phyloP scores from a whole-genome alignment of 2,113 vertebrate species.

The Upupa epops region DNA sequence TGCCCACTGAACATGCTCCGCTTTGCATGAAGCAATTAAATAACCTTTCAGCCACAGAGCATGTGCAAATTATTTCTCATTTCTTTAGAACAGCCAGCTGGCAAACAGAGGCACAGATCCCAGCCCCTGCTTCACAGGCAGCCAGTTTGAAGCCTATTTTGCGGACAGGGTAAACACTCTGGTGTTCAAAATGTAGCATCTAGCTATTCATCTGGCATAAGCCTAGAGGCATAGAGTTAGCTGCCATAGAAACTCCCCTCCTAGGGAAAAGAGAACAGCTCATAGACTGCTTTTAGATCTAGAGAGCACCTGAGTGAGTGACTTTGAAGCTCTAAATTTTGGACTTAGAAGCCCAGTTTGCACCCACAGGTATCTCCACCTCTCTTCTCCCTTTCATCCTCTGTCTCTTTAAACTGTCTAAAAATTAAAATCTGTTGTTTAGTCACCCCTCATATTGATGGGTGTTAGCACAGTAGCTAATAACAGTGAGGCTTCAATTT shows the following conservation, averaged over 20 bases:
- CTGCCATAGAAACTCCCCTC: neutral
- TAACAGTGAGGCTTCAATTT: neutral
- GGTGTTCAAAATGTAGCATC: neutral
- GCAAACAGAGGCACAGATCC: neutral
- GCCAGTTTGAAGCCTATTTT: neutral
- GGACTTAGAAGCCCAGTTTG: neutral
- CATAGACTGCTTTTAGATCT: neutral
- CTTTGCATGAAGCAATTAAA: neutral
- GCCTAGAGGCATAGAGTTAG: neutral
- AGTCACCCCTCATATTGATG: neutral
- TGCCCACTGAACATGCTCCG: neutral
- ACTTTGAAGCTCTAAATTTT: neutral
- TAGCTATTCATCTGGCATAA: neutral
- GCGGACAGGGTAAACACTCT: neutral
- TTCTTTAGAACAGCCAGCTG: neutral
- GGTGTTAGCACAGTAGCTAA: neutral
- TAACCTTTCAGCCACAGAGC: neutral
- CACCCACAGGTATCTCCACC: neutral
- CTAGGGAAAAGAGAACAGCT: neutral
- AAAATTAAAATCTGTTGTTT: neutral
- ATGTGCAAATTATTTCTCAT: neutral
- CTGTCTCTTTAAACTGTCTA: neutral
- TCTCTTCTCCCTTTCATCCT: neutral
- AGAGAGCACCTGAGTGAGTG: neutral
- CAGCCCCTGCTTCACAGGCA: neutral